phyloP scores from a whole-genome alignment of 2,888 invertebrate genomes.

The Sipunculus nudus region DNA sequence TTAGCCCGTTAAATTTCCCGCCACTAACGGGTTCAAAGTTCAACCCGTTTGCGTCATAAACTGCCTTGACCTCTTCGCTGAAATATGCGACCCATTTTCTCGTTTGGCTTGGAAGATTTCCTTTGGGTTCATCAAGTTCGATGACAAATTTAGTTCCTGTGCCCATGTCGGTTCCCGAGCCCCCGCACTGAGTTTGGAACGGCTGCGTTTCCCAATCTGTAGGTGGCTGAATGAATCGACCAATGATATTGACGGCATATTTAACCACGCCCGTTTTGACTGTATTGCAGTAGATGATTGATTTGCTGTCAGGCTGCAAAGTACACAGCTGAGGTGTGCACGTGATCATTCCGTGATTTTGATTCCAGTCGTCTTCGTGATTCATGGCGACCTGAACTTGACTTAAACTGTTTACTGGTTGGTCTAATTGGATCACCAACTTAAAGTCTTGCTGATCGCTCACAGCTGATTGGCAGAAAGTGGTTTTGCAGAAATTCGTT shows the following conservation, averaged over 20 bases:
- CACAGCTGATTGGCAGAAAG: not conserved
- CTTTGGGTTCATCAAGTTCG: constrained; percentile 51
- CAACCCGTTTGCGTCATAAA: constrained; percentile 34
- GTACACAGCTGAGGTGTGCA: constrained; percentile 10
- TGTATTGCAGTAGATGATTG: constrained; percentile 8
- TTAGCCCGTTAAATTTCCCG: constrained; percentile 44
- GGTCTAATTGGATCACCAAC: constrained; percentile 8
- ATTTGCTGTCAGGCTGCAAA: constrained; percentile 2
- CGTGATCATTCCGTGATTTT: constrained; percentile 10
- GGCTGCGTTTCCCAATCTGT: constrained; percentile 9
- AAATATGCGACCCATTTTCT: constrained; percentile 49
- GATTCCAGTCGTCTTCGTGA: not conserved
- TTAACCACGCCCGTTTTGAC: constrained; percentile 2
- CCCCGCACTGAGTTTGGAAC: constrained; percentile 11
- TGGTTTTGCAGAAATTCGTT: constrained; percentile 4
- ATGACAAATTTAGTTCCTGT: constrained; percentile 45
- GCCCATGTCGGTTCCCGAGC: constrained; percentile 6
- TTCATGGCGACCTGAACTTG: constrained; percentile 11
- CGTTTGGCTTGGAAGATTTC: constrained; percentile 42
- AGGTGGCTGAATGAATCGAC: constrained; percentile 17
- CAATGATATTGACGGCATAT: constrained; percentile 22
- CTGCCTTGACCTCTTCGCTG: constrained; percentile 39
- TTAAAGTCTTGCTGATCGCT: not conserved
- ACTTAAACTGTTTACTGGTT: not conserved
- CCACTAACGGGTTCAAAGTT: constrained; percentile 42